phyloP scores from a whole-genome alignment of 1,140 invertebrate species.

The Linepithema humile region DNA sequence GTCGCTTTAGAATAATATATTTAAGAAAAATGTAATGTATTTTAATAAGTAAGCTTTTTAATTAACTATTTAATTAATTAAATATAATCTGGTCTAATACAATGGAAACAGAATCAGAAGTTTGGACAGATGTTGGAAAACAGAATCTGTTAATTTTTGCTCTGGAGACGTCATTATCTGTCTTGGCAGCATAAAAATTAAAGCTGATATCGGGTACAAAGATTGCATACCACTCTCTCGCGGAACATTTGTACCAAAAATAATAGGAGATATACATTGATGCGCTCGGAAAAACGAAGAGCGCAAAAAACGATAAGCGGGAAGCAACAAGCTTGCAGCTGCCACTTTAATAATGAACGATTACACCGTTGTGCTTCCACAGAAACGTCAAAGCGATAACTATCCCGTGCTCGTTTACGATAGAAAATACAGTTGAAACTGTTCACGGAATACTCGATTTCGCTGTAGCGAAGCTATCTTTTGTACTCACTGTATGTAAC shows the following conservation, averaged over 20 bases:
- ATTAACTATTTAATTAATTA: too few species aligned
- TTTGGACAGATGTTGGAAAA: too few species aligned
- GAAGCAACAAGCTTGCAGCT: constrained; percentile 3
- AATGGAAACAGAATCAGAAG: too few species aligned
- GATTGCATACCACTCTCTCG: background rate
- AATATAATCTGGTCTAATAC: too few species aligned
- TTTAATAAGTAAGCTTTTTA: background rate
- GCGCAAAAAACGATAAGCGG: background rate
- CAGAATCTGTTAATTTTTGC: background rate
- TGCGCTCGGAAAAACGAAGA: background rate
- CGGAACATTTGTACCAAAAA: background rate
- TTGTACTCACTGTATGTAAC: background rate
- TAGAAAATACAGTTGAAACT: background rate
- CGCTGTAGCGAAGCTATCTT: constrained; percentile 42
- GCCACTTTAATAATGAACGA: constrained; percentile 8
- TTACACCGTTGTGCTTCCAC: background rate
- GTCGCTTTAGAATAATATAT: background rate
- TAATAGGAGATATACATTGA: background rate
- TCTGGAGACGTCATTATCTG: background rate
- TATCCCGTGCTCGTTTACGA: constrained; percentile 31
- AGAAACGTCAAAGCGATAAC: background rate
- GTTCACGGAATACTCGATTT: constrained; percentile 31
- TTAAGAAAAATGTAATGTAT: background rate
- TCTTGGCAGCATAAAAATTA: background rate
- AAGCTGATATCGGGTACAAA: background rate